phyloP scores from a whole-genome alignment of 2,797 vertebrate genomes.

The Macroramphosus scolopax region DNA sequence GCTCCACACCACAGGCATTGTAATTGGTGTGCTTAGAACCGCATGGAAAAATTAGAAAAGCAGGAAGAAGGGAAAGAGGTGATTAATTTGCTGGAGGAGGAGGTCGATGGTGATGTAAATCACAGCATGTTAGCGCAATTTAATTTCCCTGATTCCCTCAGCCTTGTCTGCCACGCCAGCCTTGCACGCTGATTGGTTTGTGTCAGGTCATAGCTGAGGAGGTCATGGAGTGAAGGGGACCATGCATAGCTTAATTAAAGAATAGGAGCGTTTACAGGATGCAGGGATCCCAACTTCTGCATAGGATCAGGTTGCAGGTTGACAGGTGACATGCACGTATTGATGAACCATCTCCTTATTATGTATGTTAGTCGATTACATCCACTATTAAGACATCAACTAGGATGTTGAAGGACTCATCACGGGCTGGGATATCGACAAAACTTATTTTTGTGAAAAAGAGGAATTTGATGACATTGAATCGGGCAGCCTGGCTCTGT shows the following conservation, averaged over 20 bases:
- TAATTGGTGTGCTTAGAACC: slow-evolving; percentile 67
- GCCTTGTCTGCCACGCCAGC: slow-evolving; percentile 59
- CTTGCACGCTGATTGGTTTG: slow-evolving; percentile 62
- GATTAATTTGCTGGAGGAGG: slow-evolving; percentile 71
- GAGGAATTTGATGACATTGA: too few relatives aligned
- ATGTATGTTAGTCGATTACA: too few relatives aligned
- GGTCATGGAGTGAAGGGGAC: slow-evolving; percentile 60
- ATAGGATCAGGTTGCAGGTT: background rate
- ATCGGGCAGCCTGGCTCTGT: too few relatives aligned
- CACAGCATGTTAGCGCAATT: slow-evolving; percentile 66
- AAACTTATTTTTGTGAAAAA: too few relatives aligned
- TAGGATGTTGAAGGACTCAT: too few relatives aligned
- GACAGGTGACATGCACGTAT: slow-evolving; percentile 11
- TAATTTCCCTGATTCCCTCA: slow-evolving; percentile 68
- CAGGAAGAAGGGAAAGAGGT: slow-evolving; percentile 59
- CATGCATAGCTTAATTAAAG: slow-evolving; percentile 56
- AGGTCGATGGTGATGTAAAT: slow-evolving; percentile 73
- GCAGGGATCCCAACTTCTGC: slow-evolving; percentile 5
- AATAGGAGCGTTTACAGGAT: slow-evolving; percentile 15
- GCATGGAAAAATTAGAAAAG: slow-evolving; percentile 61
- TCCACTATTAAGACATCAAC: too few relatives aligned
- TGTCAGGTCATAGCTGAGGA: slow-evolving; percentile 43
- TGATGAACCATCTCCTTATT: too few relatives aligned
- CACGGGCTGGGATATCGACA: too few relatives aligned
- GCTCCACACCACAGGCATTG: slow-evolving; percentile 60